Percentiles rank a stretch among this genome's conserved stretches.
Conservation (phyloP, 2,888 invertebrate genomes). For the Prosopocoilus inquinatus region DNA sequence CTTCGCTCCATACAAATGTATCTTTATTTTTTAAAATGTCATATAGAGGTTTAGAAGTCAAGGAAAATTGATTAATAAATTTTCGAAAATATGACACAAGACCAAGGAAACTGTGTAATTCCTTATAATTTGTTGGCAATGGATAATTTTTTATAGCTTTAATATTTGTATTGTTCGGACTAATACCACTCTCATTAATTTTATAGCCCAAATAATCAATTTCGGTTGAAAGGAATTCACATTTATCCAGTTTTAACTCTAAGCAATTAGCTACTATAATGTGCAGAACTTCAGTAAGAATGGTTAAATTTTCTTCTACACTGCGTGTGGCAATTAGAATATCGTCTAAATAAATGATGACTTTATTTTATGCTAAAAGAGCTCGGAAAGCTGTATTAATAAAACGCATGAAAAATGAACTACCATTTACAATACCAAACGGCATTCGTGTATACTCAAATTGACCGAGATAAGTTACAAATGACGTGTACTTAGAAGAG, state of each 20-base stretch:
- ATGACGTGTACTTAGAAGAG: constrained; percentile 35
- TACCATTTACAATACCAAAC: constrained; percentile 10
- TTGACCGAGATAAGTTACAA: constrained; percentile 26
- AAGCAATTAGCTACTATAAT: constrained; percentile 32
- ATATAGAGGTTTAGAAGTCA: constrained; percentile 28
- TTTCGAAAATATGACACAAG: constrained; percentile 11
- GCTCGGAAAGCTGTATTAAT: constrained; percentile 30
- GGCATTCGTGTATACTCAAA: constrained; percentile 8
- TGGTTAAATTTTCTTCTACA: constrained; percentile 31
- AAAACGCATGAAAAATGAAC: constrained; percentile 13
- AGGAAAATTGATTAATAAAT: constrained; percentile 8
- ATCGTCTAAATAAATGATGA: constrained; percentile 22
- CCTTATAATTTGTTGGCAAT: not conserved
- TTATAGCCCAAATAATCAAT: constrained; percentile 7
- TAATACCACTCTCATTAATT: not conserved
- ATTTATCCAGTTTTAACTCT: constrained; percentile 40
- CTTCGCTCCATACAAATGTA: too few species aligned
- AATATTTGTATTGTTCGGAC: not conserved
- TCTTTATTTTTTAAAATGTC: constrained; percentile 25
- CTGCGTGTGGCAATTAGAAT: constrained; percentile 23
- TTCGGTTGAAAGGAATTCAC: constrained; percentile 34
- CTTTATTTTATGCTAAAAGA: constrained; percentile 23
- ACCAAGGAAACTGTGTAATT: constrained; percentile 6
- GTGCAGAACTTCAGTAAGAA: constrained; percentile 31
- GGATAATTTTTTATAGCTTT: constrained; percentile 3